These are phyloP conservation scores for Passer montanus DNA, from an alignment of 2,113 vertebrate genomes.

Conservation along the genomic window DNA sequence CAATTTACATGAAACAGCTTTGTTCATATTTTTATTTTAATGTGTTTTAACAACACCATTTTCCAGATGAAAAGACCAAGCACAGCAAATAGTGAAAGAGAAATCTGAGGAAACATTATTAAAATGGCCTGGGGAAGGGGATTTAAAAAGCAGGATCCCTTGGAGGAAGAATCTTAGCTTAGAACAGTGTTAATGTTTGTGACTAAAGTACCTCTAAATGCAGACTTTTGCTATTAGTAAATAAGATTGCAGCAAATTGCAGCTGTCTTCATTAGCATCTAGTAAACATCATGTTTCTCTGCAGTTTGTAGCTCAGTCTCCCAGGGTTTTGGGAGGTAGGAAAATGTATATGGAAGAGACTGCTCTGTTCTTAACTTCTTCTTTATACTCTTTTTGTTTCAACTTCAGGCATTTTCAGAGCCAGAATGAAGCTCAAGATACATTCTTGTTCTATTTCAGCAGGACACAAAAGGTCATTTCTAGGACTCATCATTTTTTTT, in stretches of 20 bases:
- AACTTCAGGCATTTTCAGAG: background rate
- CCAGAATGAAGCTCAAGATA: background rate
- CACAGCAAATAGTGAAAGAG: background rate
- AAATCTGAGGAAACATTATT: background rate
- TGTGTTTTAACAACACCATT: background rate
- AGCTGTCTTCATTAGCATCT: background rate
- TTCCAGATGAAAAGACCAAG: background rate
- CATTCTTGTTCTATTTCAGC: background rate
- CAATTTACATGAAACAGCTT: background rate
- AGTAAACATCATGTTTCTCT: background rate
- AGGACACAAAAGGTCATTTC: background rate
- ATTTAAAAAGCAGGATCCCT: background rate
- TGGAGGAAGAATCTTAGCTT: background rate
- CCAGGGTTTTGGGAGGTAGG: background rate
- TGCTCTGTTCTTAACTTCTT: background rate
- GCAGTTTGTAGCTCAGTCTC: background rate
- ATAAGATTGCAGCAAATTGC: background rate
- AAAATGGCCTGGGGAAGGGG: background rate
- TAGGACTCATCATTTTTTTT: background rate
- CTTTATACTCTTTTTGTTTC: background rate
- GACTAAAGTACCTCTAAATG: background rate
- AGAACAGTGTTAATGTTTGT: background rate
- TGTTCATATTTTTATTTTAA: background rate
- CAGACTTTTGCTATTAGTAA: background rate
- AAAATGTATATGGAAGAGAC: rapidly evolving